Evolutionary conservation across 2,113 vertebrate genomes (phyloP).

Genomic region (Callocephalon fimbriatum): DNA sequence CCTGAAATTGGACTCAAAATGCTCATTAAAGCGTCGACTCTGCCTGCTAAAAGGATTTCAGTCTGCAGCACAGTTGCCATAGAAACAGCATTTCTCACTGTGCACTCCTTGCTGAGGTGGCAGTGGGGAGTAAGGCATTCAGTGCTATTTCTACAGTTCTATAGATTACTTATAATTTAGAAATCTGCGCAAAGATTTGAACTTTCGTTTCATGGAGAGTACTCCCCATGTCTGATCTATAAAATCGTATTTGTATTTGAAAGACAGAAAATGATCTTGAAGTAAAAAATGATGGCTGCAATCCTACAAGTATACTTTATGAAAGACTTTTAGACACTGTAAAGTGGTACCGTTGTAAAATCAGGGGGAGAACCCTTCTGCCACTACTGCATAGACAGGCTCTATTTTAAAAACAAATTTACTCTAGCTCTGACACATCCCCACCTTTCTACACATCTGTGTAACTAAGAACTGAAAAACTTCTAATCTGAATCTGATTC

Average conservation of each 20-base stretch:
- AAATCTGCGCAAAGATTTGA: not conserved
- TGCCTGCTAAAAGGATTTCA: not conserved
- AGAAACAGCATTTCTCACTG: slow-evolving; percentile 16
- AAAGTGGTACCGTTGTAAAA: not conserved
- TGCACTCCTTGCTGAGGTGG: not conserved
- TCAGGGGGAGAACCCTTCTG: not conserved
- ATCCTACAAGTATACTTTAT: not conserved
- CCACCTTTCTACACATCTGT: not conserved
- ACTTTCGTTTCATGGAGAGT: not conserved
- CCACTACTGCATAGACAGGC: not conserved
- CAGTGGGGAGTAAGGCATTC: not conserved
- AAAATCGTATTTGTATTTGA: not conserved
- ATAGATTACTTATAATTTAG: not conserved
- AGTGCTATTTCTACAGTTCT: not conserved
- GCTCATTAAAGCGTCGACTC: not conserved
- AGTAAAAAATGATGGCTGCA: not conserved
- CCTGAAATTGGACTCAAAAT: not conserved
- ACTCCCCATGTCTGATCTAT: not conserved
- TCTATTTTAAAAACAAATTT: not conserved
- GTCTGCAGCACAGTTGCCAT: slow-evolving; percentile 24
- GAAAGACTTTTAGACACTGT: not conserved
- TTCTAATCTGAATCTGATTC: not conserved
- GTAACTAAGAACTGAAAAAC: not conserved
- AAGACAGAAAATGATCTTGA: not conserved
- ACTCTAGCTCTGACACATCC: not conserved